These are phyloP conservation scores for Dasyornis broadbenti DNA, from an alignment of 2,113 vertebrate genomes.

Conservation along the genomic window DNA sequence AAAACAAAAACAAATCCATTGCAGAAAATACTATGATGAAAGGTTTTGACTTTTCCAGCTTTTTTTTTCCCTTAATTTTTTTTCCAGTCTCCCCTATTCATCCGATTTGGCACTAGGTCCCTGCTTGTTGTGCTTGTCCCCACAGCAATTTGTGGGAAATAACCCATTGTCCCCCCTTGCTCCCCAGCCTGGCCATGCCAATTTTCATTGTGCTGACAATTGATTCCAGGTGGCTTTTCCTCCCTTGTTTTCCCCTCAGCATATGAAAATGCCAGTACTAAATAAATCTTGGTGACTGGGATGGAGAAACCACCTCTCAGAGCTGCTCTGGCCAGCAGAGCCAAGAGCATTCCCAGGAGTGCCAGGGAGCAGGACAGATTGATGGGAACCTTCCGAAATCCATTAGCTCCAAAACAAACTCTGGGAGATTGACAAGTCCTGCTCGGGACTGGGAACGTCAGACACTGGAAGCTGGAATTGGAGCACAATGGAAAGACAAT, in stretches of 20 bases:
- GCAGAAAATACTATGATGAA: neutral
- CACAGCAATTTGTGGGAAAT: constrained; percentile 36
- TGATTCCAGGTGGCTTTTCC: constrained; percentile 14
- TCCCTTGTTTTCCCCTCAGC: neutral
- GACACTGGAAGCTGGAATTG: neutral
- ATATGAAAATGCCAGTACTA: constrained; percentile 3
- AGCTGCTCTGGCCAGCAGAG: neutral
- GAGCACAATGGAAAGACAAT: neutral
- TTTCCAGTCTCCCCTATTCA: constrained; percentile 14
- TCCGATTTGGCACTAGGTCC: constrained; percentile 4
- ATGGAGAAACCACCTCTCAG: neutral
- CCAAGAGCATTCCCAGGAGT: neutral
- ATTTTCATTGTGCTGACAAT: constrained; percentile 47
- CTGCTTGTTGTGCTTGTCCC: constrained; percentile 11
- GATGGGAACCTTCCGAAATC: constrained; percentile 3
- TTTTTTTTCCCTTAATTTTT: neutral
- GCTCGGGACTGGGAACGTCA: fast-evolving
- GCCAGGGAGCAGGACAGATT: neutral
- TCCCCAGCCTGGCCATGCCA: constrained; percentile 30
- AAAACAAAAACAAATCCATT: constrained; percentile 10
- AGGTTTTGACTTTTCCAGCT: constrained; percentile 6
- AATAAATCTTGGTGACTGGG: constrained; percentile 8
- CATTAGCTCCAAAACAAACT: neutral
- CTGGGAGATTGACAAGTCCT: neutral
- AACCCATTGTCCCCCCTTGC: constrained; percentile 34